Percentiles rank a stretch among this genome's conserved stretches.
Conservation (phyloP, 2,113 vertebrate species). For the Galbula dea region DNA sequence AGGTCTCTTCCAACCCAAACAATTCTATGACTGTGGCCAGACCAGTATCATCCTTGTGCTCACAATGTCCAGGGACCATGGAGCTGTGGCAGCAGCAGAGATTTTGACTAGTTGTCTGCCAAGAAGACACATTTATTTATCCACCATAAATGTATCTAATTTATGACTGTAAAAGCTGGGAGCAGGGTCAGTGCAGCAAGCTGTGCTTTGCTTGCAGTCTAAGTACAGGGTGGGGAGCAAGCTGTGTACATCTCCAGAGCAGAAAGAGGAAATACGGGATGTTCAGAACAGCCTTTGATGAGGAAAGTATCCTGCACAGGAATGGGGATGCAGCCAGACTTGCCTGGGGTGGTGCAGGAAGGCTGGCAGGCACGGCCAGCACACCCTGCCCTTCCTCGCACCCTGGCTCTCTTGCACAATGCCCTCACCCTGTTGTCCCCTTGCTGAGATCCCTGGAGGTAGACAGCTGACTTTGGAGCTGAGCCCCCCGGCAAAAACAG, state of each 20-base stretch:
- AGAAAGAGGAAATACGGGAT: not conserved
- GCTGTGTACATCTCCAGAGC: not conserved
- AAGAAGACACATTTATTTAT: fast-evolving
- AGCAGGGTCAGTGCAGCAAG: not conserved
- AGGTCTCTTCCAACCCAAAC: too few relatives aligned
- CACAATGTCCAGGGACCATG: fast-evolving
- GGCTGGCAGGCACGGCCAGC: not conserved
- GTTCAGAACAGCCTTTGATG: not conserved
- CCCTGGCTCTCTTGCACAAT: not conserved
- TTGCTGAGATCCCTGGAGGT: not conserved
- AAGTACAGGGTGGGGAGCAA: not conserved
- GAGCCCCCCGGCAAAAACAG: not conserved
- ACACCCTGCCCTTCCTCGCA: not conserved
- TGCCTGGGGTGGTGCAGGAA: not conserved
- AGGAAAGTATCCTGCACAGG: not conserved
- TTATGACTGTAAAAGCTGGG: not conserved
- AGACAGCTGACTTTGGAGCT: fast-evolving
- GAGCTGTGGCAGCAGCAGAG: not conserved
- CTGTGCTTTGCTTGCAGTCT: fast-evolving
- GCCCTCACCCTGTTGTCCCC: not conserved
- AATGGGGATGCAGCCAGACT: not conserved
- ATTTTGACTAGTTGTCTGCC: not conserved
- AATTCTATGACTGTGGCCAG: not conserved
- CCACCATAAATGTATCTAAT: too few relatives aligned
- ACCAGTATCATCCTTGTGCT: fast-evolving